Percentiles rank a stretch among this genome's conserved stretches.
These are phyloP conservation scores for Etheostoma perlongum DNA, from an alignment of 2,797 vertebrate genomes.

Conservation along the genomic window DNA sequence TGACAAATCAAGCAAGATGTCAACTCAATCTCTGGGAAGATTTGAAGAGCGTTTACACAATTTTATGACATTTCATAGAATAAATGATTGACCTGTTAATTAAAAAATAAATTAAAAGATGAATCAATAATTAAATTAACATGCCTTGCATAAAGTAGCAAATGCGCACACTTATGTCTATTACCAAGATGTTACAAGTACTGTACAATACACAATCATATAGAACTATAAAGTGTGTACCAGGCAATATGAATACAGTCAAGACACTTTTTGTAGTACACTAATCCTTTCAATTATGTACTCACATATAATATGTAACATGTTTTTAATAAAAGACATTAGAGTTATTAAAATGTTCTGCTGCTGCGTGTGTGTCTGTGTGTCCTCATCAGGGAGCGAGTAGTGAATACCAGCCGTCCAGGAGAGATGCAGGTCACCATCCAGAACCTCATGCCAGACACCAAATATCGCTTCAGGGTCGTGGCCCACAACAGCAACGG, in stretches of 20 bases:
- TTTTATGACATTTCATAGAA: background rate
- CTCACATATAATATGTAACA: background rate
- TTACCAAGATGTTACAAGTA: background rate
- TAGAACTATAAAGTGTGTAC: background rate
- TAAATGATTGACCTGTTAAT: background rate
- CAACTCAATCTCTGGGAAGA: background rate
- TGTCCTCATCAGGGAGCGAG: slow-evolving; percentile 88
- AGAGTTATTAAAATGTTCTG: slow-evolving; percentile 9
- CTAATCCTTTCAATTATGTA: background rate
- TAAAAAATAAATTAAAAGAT: background rate
- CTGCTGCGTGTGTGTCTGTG: background rate
- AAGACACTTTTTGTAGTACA: background rate
- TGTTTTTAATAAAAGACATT: background rate
- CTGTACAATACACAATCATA: background rate
- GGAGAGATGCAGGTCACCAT: slow-evolving; percentile 97
- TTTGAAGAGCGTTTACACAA: background rate
- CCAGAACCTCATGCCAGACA: slow-evolving; percentile 96
- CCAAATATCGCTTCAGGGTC: slow-evolving; percentile 93
- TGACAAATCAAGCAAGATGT: background rate
- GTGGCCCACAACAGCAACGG: slow-evolving; percentile 93
- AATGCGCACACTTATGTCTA: background rate
- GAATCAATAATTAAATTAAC: background rate
- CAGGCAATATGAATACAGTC: background rate
- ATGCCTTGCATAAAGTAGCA: background rate
- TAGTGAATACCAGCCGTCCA: slow-evolving; percentile 92